Conservation (phyloP, 2,888 invertebrate species). For the Stenolophus ochropezus region DNA sequence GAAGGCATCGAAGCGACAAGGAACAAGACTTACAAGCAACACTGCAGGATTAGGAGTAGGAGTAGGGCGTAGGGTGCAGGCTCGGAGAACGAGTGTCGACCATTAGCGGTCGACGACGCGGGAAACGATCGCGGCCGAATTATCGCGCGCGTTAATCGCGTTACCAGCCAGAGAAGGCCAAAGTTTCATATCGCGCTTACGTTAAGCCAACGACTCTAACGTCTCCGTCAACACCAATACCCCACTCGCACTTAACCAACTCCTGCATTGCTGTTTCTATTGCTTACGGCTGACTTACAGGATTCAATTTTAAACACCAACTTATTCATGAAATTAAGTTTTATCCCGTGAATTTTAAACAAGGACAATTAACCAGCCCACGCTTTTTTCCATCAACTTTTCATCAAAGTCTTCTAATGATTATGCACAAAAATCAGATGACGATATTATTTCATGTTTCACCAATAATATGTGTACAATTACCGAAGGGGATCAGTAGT, state of each 20-base stretch:
- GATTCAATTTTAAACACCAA: conserved; percentile 51
- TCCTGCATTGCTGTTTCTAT: conserved; percentile 21
- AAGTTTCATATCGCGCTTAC: conserved; percentile 48
- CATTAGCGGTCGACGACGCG: conserved; percentile 49
- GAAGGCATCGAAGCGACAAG: conserved; percentile 14
- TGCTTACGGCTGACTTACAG: conserved; percentile 48
- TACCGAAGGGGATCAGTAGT: too few species aligned
- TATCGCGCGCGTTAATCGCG: conserved; percentile 52
- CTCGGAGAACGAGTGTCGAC: conserved; percentile 2
- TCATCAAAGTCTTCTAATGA: conserved; percentile 48
- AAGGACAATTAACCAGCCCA: conserved; percentile 51
- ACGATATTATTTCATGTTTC: too few species aligned
- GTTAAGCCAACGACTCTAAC: conserved; percentile 19
- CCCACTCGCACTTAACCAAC: neutral
- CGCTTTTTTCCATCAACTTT: conserved; percentile 53
- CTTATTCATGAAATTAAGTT: conserved; percentile 58
- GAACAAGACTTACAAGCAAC: conserved; percentile 25
- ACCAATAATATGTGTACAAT: too few species aligned
- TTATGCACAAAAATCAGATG: conserved; percentile 52
- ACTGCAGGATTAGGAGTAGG: conserved; percentile 32
- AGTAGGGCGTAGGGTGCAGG: neutral
- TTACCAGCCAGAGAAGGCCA: conserved; percentile 31
- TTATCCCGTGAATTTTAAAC: conserved; percentile 54
- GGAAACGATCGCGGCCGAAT: conserved; percentile 48
- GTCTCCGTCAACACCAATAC: neutral